A percentile compares a stretch with the other conserved stretches of the same genome.
These are phyloP conservation scores for Cochlearius cochlearius DNA, from an alignment of 2,113 vertebrate species.

Conservation along the genomic window DNA sequence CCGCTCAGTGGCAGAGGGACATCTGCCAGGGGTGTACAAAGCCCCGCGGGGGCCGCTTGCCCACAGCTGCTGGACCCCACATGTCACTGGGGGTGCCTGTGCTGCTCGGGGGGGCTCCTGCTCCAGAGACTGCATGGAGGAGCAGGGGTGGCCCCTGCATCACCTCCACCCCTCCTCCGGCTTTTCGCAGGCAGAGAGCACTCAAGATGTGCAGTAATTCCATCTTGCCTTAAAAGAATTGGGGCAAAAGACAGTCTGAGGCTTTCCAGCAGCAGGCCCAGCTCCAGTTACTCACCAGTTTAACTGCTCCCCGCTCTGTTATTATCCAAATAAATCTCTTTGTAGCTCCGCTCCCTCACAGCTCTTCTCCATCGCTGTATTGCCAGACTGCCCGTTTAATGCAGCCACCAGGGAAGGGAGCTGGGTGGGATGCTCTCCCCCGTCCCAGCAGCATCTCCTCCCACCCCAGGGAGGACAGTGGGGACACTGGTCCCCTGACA, in stretches of 20 bases:
- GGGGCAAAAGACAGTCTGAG: not conserved
- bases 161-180: not conserved
- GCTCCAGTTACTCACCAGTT: not conserved
- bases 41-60: not conserved
- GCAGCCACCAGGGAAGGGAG: not conserved
- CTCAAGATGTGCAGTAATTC: not conserved
- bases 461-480: not conserved
- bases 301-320: not conserved
- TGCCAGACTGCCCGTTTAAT: not conserved
- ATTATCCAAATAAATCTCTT: conserved; percentile 6
- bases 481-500: not conserved
- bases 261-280: not conserved
- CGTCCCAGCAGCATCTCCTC: not conserved
- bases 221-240: not conserved
- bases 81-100: not conserved
- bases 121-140: not conserved
- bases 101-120: rapidly evolving
- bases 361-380: not conserved
- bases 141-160: not conserved
- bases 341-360: not conserved
- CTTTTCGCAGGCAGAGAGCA: not conserved
- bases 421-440: not conserved
- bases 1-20: rapidly evolving
- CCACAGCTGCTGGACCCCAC: not conserved
- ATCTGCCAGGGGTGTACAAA: not conserved